Evolutionary conservation across 2,113 vertebrate species (phyloP).

Genomic region (Oenanthe oenanthe): DNA sequence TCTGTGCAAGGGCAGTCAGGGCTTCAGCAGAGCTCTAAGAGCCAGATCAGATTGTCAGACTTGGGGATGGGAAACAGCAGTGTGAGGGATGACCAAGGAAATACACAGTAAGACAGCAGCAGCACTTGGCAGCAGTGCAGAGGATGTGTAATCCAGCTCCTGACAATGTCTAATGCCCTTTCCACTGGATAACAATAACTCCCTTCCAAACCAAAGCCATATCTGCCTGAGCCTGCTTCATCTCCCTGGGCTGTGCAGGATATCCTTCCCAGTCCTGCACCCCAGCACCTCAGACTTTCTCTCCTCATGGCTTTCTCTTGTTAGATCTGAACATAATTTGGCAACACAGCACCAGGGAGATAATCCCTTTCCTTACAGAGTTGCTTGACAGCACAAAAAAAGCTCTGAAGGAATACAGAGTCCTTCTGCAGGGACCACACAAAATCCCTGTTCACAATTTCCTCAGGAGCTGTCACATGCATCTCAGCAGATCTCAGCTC

Average conservation of each 20-base stretch:
- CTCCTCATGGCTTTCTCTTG: neutral
- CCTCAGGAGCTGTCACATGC: neutral
- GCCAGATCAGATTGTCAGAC: neutral
- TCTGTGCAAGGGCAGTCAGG: neutral
- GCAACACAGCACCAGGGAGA: neutral
- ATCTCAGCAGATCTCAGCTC: neutral
- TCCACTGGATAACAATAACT: neutral
- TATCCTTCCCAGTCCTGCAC: neutral
- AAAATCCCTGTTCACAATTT: accelerated
- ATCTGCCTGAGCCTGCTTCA: neutral
- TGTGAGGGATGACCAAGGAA: neutral
- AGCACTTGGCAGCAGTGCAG: neutral
- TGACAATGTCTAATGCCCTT: neutral
- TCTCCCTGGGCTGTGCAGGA: neutral
- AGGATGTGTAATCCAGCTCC: neutral
- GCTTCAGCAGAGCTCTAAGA: neutral
- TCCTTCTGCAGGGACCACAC: neutral
- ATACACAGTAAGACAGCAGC: neutral
- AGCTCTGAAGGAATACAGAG: neutral
- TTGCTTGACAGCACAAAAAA: neutral
- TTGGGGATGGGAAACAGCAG: neutral
- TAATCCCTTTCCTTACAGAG: neutral
- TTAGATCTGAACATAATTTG: neutral
- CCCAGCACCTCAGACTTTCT: neutral
- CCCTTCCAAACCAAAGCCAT: neutral